Base-by-base conservation (phyloP, 2,888 invertebrate genomes). In the Blastobasis adustella region DNA sequence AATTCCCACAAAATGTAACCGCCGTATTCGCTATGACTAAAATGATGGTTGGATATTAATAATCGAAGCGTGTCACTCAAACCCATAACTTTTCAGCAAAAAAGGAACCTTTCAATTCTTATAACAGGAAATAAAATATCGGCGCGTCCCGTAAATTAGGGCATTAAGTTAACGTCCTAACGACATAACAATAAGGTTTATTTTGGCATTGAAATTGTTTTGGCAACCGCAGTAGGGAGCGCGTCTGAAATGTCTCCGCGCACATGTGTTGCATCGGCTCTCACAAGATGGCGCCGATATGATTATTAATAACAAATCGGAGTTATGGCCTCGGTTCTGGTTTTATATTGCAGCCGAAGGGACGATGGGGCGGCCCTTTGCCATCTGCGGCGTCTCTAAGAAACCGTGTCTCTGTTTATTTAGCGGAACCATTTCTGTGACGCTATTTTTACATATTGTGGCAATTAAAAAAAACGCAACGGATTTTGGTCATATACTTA, bases 291-390 rank as follows among this genome's bases (percentile, higher is more conserved):
- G 85, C 85, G 84, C 74, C 53, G 76, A 72, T 81, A 78, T 77
- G 76, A 83, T 86, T 86, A 86, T 85, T 86, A 85, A 86, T 85
- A 86, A 83, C 78, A 76, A 84, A 79, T 77, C 79, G 69, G 71
- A 64, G 40, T 68, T 64, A 73, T 76, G 75, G 77, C 42, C 76
- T 76, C 67, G 79, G 81, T 84, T 79, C 78, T 71, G 67, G 73
- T 72, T 69, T 74, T 79, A 79, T 79, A 78, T 76, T 74, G 64
- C 73, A 72, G 23, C 23, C 23, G 23, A 23, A 23, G 23, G 71
- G 68, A 70, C 69, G 71, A 71, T 73, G 73, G 23, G 72, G 71
- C 76, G 73, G 72, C 69, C 71, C 73, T 71, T 66, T 64, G 59
- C 76, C 86, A 86, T 83, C 73, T 85, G 85, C 71, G 79, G 60